These are phyloP conservation scores for Thymelicus lineola DNA, from an alignment of 2,888 invertebrate genomes.

Conservation along the genomic window DNA sequence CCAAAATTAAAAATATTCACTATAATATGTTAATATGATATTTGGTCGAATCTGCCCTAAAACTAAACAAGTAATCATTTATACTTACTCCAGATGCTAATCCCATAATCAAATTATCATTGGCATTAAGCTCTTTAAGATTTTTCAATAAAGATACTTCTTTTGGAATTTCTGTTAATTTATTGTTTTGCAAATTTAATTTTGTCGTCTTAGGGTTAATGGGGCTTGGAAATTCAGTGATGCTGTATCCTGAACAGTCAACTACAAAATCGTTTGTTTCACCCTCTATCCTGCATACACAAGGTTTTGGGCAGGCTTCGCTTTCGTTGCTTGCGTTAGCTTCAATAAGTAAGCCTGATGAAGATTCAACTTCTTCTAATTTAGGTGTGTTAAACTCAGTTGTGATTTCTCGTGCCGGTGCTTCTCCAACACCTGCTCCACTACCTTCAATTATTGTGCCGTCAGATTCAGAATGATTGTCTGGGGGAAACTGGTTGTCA, in stretches of 20 bases:
- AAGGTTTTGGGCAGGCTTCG: slow-evolving; percentile 62
- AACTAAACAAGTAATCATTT: neutral
- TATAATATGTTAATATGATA: no score
- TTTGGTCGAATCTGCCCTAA: no score
- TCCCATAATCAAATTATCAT: slow-evolving; percentile 69
- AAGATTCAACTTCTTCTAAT: slow-evolving; percentile 60
- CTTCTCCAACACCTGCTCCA: slow-evolving; percentile 60
- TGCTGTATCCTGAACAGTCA: slow-evolving; percentile 78
- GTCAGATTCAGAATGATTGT: slow-evolving; percentile 59
- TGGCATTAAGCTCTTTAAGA: slow-evolving; percentile 67
- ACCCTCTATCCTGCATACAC: slow-evolving; percentile 71
- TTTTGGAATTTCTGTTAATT: slow-evolving; percentile 71
- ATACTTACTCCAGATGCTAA: slow-evolving; percentile 70
- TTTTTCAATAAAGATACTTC: slow-evolving; percentile 64
- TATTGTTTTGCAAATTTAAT: slow-evolving; percentile 73
- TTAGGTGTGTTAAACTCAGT: slow-evolving; percentile 50
- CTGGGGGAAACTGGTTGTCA: slow-evolving; percentile 75
- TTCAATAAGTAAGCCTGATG: slow-evolving; percentile 47
- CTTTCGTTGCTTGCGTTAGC: slow-evolving; percentile 45
- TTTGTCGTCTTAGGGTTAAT: slow-evolving; percentile 67
- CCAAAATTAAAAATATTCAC: no score
- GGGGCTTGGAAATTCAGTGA: slow-evolving; percentile 77
- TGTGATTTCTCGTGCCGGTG: slow-evolving; percentile 51
- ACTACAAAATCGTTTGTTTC: slow-evolving; percentile 61
- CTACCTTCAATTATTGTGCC: slow-evolving; percentile 61